phyloP scores from a whole-genome alignment of 2,797 vertebrate genomes.

The Acropternis orthonyx region DNA sequence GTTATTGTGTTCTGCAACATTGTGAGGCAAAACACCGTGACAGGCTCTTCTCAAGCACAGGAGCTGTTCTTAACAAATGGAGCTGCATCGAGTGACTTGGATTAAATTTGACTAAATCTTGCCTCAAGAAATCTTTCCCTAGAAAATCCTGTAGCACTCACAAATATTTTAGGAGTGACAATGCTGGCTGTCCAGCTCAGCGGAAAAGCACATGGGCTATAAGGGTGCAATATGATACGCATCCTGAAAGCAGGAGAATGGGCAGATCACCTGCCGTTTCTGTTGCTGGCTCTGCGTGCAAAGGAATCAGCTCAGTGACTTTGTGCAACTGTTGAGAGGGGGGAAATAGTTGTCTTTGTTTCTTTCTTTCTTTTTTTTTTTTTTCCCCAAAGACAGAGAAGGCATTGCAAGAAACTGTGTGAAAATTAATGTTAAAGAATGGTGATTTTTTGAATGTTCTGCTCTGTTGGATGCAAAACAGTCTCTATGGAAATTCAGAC shows the following conservation, averaged over 20 bases:
- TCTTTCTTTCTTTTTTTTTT: neutral
- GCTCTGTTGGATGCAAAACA: neutral
- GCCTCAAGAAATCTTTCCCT: constrained; percentile 59
- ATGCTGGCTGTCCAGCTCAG: constrained; percentile 39
- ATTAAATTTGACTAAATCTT: constrained; percentile 67
- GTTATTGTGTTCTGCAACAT: constrained; percentile 66
- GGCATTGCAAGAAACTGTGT: neutral
- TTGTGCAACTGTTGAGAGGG: neutral
- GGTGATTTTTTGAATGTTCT: constrained; percentile 7
- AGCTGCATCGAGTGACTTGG: constrained; percentile 32
- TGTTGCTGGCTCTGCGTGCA: neutral
- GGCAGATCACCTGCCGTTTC: neutral
- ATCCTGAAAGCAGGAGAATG: neutral
- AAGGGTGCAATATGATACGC: neutral
- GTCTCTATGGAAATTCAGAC: constrained; percentile 12
- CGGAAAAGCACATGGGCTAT: neutral
- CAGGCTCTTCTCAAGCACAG: constrained; percentile 12
- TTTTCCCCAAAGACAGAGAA: neutral
- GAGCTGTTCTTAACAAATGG: constrained; percentile 49
- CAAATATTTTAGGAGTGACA: constrained; percentile 51
- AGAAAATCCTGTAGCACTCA: constrained; percentile 63
- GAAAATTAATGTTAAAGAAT: constrained; percentile 28
- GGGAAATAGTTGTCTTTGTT: neutral
- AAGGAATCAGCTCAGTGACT: neutral
- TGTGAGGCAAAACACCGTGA: constrained; percentile 35